Evolutionary conservation across 2,797 vertebrate genomes (phyloP), one percentile per base, ranked within the genome.

Genomic region (Micromesistius poutassou): DNA sequence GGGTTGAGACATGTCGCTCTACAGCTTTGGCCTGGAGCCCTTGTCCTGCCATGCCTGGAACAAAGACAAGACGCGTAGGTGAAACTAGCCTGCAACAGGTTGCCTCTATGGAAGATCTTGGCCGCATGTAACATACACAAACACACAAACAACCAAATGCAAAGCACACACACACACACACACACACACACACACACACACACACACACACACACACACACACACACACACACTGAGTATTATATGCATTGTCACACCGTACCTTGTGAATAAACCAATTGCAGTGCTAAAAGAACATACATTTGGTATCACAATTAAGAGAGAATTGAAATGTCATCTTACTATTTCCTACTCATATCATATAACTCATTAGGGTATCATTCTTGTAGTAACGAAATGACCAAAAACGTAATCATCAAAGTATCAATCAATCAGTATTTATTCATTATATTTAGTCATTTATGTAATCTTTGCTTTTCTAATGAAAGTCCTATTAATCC

Each of bases 31-130:
- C 82, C 81, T 92, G 74, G 95, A 95, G 86, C 95, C 94, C 4
- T 87, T 95, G 82, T 95, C 94, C 82, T 95, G 95, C 90, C 94
- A 95, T 78, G 88, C 94, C 89, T 95, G 94, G 94, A 96, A 94
- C 87, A 95, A 94, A 93, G 94, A 95, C 83, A 85, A 84, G 74
- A 91, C 90, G 13, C 81, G 74, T 91, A 89, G 7, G 92, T 91
- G 71, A 72, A 5, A 40, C 78, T 33, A 76, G 72, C 76, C 81
- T 73, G 77, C 40, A 28, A 55, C 70, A 6, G 2, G 10, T 62
- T 25, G 55, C 55, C 25, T 68, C 62, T 28, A 28, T 22, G 62
- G 62, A 28, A 68, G 62, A 68, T 68, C 62, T 12, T 68, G n/a
- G 25, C 25, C 25, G 28, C n/a, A 68, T 28, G 25, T 25, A 0